Evolutionary conservation across 1,140 invertebrate species (phyloP).

Genomic region (Drosophila truncata): DNA sequence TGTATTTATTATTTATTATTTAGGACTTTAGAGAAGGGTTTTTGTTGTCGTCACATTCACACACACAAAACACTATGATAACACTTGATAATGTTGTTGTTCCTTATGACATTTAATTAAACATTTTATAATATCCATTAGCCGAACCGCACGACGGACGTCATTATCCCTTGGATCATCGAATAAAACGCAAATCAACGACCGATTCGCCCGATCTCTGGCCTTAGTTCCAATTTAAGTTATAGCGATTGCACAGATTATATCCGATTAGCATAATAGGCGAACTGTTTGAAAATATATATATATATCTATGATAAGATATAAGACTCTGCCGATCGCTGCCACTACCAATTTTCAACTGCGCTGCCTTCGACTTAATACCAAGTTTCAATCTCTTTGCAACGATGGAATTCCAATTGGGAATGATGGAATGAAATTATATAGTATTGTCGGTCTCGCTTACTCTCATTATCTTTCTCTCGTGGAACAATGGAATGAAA

Average conservation of each 20-base stretch:
- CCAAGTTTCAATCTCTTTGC: not conserved
- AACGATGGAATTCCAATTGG: conserved; percentile 15
- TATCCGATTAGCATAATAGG: conserved; percentile 5
- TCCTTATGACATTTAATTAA: conserved; percentile 16
- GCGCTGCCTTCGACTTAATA: not conserved
- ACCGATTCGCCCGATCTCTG: not conserved
- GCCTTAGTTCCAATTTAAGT: conserved; percentile 1
- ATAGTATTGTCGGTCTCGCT: conserved; percentile 11
- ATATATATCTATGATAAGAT: not conserved
- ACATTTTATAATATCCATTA: conserved; percentile 36
- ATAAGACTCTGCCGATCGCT: not conserved
- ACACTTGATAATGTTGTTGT: conserved; percentile 19
- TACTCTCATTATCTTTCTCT: not conserved
- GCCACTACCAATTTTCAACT: not conserved
- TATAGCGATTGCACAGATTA: conserved; percentile 1
- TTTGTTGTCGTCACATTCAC: conserved; percentile 13
- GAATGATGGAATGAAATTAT: conserved; percentile 14
- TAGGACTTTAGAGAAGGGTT: conserved; percentile 2
- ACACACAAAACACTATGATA: conserved; percentile 30
- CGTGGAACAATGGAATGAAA: not conserved
- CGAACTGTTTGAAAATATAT: not conserved
- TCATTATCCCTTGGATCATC: not conserved
- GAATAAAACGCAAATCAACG: not conserved
- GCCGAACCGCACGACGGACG: conserved; percentile 29
- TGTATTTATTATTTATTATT: conserved; percentile 10